Percentiles rank a stretch among this genome's conserved stretches.
Conservation (phyloP, 64 coral and sea anemone species). For the Pocillopora verrucosa region DNA sequence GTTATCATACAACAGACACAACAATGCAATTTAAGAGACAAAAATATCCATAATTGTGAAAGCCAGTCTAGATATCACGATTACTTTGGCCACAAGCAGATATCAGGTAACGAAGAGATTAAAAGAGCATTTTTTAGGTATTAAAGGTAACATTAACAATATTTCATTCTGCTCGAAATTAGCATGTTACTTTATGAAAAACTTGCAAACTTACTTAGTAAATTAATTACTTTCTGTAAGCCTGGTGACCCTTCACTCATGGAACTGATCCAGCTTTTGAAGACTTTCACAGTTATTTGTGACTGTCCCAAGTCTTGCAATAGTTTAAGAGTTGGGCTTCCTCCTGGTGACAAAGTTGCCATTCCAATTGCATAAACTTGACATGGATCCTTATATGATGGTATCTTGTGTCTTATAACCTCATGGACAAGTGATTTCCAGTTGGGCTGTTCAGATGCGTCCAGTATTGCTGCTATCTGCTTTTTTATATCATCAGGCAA, state of each 20-base stretch:
- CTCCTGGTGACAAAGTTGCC: conserved; percentile 51
- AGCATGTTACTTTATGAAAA: not conserved
- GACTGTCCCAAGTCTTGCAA: conserved; percentile 63
- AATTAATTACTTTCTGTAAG: conserved; percentile 16
- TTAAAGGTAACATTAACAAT: too few relatives aligned
- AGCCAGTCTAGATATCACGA: too few relatives aligned
- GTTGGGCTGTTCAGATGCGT: conserved; percentile 59
- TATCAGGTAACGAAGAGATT: too few relatives aligned
- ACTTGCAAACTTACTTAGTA: conserved; percentile 5
- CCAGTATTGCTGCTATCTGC: conserved; percentile 51
- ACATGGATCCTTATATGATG: conserved; percentile 19
- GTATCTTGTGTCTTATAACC: conserved; percentile 18
- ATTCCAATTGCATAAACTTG: conserved; percentile 60
- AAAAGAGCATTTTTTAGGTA: too few relatives aligned
- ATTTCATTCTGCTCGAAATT: not conserved
- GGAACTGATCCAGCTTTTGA: conserved; percentile 44
- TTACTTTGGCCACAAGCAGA: too few relatives aligned
- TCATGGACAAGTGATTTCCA: conserved; percentile 70
- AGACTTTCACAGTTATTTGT: conserved; percentile 52
- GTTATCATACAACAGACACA: too few relatives aligned
- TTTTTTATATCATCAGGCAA: conserved; percentile 64
- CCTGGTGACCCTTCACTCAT: not conserved
- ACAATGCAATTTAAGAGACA: too few relatives aligned
- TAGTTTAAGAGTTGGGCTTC: conserved; percentile 77
- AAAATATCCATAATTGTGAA: too few relatives aligned